phyloP scores from a whole-genome alignment of 2,888 invertebrate species.

The Helleia helle region DNA sequence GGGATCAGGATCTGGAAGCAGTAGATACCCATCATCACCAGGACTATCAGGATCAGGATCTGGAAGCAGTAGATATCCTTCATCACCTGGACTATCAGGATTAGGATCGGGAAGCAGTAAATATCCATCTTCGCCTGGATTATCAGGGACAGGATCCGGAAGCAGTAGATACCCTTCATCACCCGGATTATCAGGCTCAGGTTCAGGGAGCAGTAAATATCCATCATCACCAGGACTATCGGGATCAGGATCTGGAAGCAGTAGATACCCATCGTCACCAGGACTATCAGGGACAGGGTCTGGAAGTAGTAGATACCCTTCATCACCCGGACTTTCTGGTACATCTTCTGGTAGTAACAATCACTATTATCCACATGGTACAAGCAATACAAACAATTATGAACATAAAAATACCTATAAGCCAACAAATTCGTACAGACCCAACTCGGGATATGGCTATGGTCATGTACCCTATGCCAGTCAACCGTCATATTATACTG shows the following conservation, averaged over 20 bases:
- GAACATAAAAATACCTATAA: conserved; percentile 1
- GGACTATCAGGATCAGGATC: conserved; percentile 19
- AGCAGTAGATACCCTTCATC: conserved; percentile 17
- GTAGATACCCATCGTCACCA: conserved; percentile 16
- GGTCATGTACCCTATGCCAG: conserved; percentile 14
- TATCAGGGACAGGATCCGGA: conserved; percentile 21
- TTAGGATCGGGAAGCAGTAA: conserved; percentile 13
- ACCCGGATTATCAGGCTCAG: conserved; percentile 12
- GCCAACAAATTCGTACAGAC: conserved; percentile 21
- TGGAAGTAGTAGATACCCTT: conserved; percentile 18
- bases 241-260: conserved; percentile 16
- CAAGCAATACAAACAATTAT: conserved; percentile 5
- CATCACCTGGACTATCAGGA: conserved; percentile 23
- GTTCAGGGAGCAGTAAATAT: conserved; percentile 15
- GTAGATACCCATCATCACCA: conserved; percentile 18
- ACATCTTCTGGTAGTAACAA: conserved; percentile 7
- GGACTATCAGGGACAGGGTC: conserved; percentile 15
- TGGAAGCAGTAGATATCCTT: conserved; percentile 12
- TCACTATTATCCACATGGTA: conserved; percentile 5
- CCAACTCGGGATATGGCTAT: conserved; percentile 18
- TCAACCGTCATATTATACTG: conserved; percentile 34
- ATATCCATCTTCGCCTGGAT: conserved; percentile 17
- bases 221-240: conserved; percentile 25
- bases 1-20: conserved; percentile 13
- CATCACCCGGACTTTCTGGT: conserved; percentile 12